A percentile compares a stretch with the other conserved stretches of the same genome.
phyloP scores from a whole-genome alignment of 2,113 vertebrate genomes.

The Scolopax mira region DNA sequence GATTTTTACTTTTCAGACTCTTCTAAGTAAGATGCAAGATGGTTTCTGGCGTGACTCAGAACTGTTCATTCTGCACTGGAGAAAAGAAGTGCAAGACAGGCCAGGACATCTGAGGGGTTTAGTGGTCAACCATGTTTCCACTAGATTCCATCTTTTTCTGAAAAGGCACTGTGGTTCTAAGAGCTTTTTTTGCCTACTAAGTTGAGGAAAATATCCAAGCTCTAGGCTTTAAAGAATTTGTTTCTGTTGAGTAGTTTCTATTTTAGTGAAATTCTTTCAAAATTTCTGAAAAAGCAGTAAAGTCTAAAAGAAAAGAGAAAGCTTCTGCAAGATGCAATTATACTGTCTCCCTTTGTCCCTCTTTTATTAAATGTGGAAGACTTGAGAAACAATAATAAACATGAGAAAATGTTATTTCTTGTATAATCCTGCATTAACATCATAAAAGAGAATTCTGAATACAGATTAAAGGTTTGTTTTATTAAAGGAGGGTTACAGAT shows the following conservation, averaged over 20 bases:
- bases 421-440: conserved; percentile 15
- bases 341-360: neutral
- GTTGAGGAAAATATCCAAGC: neutral
- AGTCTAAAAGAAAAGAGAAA: neutral
- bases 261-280: neutral
- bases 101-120: neutral
- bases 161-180: neutral
- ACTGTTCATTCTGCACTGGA: neutral
- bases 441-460: conserved; percentile 3
- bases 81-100: neutral
- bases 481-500: neutral
- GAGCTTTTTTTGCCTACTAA: neutral
- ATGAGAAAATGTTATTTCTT: conserved; percentile 13
- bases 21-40: neutral
- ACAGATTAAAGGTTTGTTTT: neutral
- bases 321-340: conserved; percentile 21
- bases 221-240: neutral
- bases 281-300: neutral
- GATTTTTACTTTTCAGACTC: neutral
- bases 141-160: neutral
- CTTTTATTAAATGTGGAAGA: neutral
- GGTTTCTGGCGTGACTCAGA: neutral
- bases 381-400: conserved; percentile 41
- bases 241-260: neutral
- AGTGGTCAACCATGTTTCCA: neutral